Evolutionary conservation across 1,140 invertebrate species (phyloP).

Genomic region (Pseudomyrmex cubaensis): DNA sequence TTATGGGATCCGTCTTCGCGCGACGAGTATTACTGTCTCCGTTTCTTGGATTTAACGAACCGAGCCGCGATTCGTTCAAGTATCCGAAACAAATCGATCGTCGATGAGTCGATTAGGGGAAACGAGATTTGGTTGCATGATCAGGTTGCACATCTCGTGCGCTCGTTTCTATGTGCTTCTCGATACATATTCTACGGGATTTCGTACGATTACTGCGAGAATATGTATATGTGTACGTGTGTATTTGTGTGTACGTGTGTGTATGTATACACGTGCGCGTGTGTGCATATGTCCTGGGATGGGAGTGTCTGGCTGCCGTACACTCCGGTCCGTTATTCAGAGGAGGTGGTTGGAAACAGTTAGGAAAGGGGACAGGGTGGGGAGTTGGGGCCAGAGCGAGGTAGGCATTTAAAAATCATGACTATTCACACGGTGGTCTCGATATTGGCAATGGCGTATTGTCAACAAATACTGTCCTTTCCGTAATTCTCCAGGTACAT

Average conservation of each 20-base stretch:
- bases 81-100: conserved; percentile 19
- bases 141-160: conserved; percentile 26
- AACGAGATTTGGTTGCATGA: not conserved
- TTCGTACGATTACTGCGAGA: conserved; percentile 70
- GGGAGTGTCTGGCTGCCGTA: conserved; percentile 51
- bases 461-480: conserved; percentile 91
- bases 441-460: conserved; percentile 87
- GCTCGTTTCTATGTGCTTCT: conserved; percentile 62
- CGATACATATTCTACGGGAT: conserved; percentile 67
- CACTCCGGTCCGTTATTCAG: conserved; percentile 45
- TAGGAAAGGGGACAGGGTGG: not conserved
- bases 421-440: conserved; percentile 88
- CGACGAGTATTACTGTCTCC: not conserved
- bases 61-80: conserved; percentile 13
- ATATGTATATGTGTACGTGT: conserved; percentile 42
- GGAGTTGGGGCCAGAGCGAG: conserved; percentile 66
- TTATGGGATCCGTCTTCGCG: not conserved
- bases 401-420: conserved; percentile 72
- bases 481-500: conserved; percentile 88
- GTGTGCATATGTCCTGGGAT: conserved; percentile 1
- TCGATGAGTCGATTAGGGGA: conserved; percentile 30
- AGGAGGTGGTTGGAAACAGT: not conserved
- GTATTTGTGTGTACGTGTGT: not conserved
- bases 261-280: not conserved
- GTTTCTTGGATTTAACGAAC: conserved; percentile 4